These are phyloP conservation scores for Polyergus mexicanus DNA, from an alignment of 1,140 invertebrate species.

Conservation along the genomic window DNA sequence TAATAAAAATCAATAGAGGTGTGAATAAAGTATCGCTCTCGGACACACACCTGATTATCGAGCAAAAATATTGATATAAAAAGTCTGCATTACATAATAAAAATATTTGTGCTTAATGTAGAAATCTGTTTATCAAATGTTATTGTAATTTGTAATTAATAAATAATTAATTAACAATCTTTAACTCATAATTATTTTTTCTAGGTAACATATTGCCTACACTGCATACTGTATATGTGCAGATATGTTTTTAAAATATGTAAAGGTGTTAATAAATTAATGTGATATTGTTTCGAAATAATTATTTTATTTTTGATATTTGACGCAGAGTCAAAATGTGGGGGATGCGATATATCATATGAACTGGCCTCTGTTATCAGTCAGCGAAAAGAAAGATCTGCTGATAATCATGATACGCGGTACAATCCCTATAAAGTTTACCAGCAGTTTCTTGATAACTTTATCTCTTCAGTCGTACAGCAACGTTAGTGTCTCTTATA, in stretches of 20 bases:
- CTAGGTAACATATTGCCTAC: too few species aligned
- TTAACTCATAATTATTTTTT: too few species aligned
- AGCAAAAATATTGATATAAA: neutral
- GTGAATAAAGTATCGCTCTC: neutral
- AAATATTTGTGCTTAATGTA: too few species aligned
- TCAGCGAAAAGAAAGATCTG: slow-evolving; percentile 27
- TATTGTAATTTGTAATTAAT: too few species aligned
- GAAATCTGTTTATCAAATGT: too few species aligned
- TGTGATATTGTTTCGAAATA: neutral
- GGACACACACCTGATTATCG: slow-evolving; percentile 1
- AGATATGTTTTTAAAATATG: neutral
- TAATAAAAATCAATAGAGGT: slow-evolving; percentile 23
- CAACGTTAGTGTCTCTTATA: slow-evolving; percentile 30
- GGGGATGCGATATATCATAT: slow-evolving; percentile 16
- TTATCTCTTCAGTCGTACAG: slow-evolving; percentile 51
- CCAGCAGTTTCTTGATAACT: slow-evolving; percentile 43
- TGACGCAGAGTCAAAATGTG: slow-evolving; percentile 12
- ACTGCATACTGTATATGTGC: too few species aligned
- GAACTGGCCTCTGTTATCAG: slow-evolving; percentile 30
- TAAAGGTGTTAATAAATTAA: neutral
- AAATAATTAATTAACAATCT: too few species aligned
- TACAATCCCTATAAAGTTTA: slow-evolving; percentile 53
- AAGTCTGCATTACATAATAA: too few species aligned
- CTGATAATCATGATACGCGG: slow-evolving; percentile 57
- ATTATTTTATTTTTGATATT: neutral